These are phyloP conservation scores for Triplophysa bombifrons DNA, from an alignment of 2,797 vertebrate species.

Conservation along the genomic window DNA sequence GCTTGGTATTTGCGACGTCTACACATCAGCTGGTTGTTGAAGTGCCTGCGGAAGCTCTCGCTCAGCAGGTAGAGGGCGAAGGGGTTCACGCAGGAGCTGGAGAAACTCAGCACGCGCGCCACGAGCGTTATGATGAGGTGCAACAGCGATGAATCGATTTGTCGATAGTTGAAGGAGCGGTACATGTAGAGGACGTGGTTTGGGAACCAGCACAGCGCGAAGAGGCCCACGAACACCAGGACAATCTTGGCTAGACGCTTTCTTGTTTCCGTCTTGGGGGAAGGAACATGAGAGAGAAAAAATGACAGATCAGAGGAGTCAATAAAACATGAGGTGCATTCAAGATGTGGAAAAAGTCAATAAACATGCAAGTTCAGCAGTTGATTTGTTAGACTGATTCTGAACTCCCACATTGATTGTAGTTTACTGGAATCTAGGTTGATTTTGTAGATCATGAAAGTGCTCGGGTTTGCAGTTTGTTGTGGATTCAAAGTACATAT, in stretches of 20 bases:
- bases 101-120: constrained; percentile 90
- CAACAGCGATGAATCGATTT: constrained; percentile 89
- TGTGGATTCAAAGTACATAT: too few species aligned
- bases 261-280: constrained; percentile 88
- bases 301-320: constrained; percentile 17
- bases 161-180: constrained; percentile 90
- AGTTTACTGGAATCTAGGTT: not conserved
- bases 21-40: constrained; percentile 91
- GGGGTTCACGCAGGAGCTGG: constrained; percentile 94
- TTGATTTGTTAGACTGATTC: not conserved
- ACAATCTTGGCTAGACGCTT: constrained; percentile 94
- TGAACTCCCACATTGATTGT: not conserved
- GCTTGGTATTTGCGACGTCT: constrained; percentile 67
- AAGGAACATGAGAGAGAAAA: constrained; percentile 12
- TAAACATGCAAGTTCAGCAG: constrained; percentile 8
- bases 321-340: not conserved
- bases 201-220: constrained; percentile 94
- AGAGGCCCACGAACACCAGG: constrained; percentile 92
- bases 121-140: constrained; percentile 88
- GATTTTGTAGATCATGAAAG: not conserved
- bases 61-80: constrained; percentile 95
- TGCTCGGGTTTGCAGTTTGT: not conserved
- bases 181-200: constrained; percentile 92
- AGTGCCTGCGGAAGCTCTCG: constrained; percentile 91
- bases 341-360: not conserved